Base-by-base conservation (phyloP, 2,888 invertebrate species). In the Nasonia oneida region DNA sequence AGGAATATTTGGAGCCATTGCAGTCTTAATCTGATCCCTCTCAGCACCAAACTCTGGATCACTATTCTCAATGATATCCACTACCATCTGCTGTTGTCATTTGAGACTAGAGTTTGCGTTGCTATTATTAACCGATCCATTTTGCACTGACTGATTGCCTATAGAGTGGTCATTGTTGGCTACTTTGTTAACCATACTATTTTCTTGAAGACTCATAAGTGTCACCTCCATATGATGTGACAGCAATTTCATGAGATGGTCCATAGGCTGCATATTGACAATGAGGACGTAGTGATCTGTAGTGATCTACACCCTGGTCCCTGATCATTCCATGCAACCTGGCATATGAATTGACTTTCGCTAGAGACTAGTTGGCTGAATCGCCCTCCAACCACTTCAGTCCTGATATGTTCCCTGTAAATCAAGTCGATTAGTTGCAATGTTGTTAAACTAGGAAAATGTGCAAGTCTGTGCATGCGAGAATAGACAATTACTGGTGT, bases 141-240 rank as follows among this genome's bases (percentile, higher is more conserved):
- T 57, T n/a, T 42, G 64, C 23, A 14, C 12, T 12, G 61, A 64
- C 23, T 37, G 53, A 39, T 82, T 78, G 0, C 29, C 29, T 4
- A 33, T 42, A 0, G 77, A 39, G 1, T 5, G 12, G 37, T 86
- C 76, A 42, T 2, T 42, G 15, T 4, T 1, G 0, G 18, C 57
- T 14, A 23, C 76, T 47, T 64, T 10, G 18, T 61, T 84, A 2
- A 37, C 50, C 37, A 84, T 91, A 83, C 94, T 94, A 89, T 95
- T 95, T 1, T 95, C 93, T 88, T 95, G 95, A 67, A 95, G 33
- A n/a, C 75, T 93, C 0, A 94, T 93, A 88, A 95, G 94, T 18
- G 96, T 94, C 0, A 96, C 95, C 92, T 97, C 96, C 74, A 97
- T 92, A 3, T 96, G 90, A 92, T 97, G 97, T 79, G 94, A 94